phyloP scores from a whole-genome alignment of 1,140 invertebrate species.

The Andricus grossulariae region DNA sequence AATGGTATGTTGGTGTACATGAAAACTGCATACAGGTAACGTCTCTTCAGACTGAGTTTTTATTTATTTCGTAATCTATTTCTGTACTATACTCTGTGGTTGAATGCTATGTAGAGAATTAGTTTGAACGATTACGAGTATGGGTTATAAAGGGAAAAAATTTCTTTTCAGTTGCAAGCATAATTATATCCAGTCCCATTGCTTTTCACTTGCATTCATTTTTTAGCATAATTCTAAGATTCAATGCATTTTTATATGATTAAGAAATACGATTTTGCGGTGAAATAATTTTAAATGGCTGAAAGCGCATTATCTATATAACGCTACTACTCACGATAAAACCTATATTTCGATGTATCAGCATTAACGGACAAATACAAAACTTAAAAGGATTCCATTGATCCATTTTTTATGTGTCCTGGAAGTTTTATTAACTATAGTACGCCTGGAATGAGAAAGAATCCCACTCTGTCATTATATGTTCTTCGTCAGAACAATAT shows the following conservation, averaged over 20 bases:
- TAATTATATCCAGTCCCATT: background rate
- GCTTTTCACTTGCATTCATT: conserved; percentile 9
- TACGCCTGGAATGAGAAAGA: too few species aligned
- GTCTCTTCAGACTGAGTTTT: conserved; percentile 68
- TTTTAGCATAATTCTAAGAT: conserved; percentile 14
- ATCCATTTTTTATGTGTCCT: too few species aligned
- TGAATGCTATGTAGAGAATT: conserved; percentile 73
- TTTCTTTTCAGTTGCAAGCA: conserved; percentile 1
- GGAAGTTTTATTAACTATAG: too few species aligned
- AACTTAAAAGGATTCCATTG: too few species aligned
- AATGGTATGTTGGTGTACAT: conserved; percentile 78
- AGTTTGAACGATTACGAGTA: conserved; percentile 59
- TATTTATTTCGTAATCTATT: conserved; percentile 58
- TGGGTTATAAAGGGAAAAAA: conserved; percentile 13
- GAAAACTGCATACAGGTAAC: conserved; percentile 72
- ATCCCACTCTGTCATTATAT: too few species aligned
- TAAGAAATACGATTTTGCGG: background rate
- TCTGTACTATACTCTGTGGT: conserved; percentile 61
- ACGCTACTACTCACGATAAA: background rate
- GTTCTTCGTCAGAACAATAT: too few species aligned
- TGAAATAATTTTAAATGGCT: background rate
- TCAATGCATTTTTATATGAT: background rate
- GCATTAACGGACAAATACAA: too few species aligned
- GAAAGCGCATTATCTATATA: background rate
- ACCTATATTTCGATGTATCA: too few species aligned